These are phyloP conservation scores for Synaphobranchus kaupii DNA, from an alignment of 2,797 vertebrate genomes.

Conservation along the genomic window DNA sequence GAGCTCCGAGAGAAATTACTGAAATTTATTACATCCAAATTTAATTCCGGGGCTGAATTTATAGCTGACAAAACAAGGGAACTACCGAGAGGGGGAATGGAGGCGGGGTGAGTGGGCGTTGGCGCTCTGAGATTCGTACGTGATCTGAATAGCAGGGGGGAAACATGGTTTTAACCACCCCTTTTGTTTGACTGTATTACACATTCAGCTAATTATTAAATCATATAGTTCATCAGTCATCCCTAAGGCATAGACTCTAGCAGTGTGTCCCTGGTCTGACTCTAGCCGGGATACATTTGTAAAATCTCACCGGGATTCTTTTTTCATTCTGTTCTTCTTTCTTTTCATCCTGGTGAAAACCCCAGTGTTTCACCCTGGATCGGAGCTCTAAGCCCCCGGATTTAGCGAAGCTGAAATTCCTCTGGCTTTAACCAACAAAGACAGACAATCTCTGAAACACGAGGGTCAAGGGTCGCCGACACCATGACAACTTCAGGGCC, in stretches of 20 bases:
- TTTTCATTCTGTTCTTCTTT: slow-evolving; percentile 2
- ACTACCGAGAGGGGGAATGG: slow-evolving; percentile 28
- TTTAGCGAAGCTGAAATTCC: not conserved
- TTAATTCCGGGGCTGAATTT: slow-evolving; percentile 55
- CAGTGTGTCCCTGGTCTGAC: not conserved
- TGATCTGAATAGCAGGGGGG: slow-evolving; percentile 51
- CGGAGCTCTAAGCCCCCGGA: not conserved
- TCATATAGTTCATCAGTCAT: slow-evolving; percentile 52
- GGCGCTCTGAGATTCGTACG: slow-evolving; percentile 42
- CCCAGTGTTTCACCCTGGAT: not conserved
- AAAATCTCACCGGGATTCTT: slow-evolving; percentile 36
- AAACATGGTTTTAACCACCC: not conserved
- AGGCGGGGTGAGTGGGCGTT: slow-evolving; percentile 3
- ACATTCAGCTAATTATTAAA: slow-evolving; percentile 30
- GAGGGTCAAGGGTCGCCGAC: not conserved
- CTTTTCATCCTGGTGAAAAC: not conserved
- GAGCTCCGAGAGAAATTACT: slow-evolving; percentile 40
- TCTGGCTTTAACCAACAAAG: not conserved
- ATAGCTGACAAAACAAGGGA: slow-evolving; percentile 48
- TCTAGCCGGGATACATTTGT: not conserved
- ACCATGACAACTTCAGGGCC: not conserved
- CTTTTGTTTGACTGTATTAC: slow-evolving; percentile 1
- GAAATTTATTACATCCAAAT: slow-evolving; percentile 60
- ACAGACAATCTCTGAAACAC: not conserved
- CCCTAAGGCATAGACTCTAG: slow-evolving; percentile 31